Evolutionary conservation across 2,888 invertebrate species (phyloP), one percentile per base, ranked within the genome.

Genomic region (Idaea dimidiata): DNA sequence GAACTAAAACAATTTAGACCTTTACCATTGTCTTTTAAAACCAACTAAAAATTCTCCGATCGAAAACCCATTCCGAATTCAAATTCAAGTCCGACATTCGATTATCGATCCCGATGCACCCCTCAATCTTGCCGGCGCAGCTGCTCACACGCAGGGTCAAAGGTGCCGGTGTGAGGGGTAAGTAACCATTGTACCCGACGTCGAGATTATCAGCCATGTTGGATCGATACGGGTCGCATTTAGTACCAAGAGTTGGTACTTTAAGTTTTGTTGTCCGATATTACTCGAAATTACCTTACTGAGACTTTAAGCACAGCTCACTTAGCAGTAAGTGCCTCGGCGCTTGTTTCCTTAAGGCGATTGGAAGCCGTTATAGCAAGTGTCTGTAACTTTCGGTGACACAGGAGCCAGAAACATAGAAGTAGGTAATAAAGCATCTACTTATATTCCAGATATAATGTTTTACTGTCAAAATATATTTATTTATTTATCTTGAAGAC

Each of bases 121-220:
- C 88, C 87, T 84, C 77, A 43, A 43, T 43, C 43, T 43, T 43
- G 43, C 24, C 43, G 66, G 72, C 75, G 88, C 91, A 91, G 91
- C 91, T 91, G 90, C 90, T 80, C 85, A 66, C 63, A 84, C 89
- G 90, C 88, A 74, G 87, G 88, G 90, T 88, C 89, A 88, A 87
- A 90, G 90, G 90, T 88, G 87, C 64, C 69, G 71, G 69, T 43
- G 66, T 73, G 77, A 76, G 81, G 79, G 80, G 82, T 79, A 84
- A 82, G 82, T 78, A 81, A 80, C 79, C 81, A 78, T 84, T 83
- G 81, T 82, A 75, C 74, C 73, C 6, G 61, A n/a, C 60, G 87
- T 84, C 82, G 83, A 83, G 77, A 88, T 84, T 78, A 82, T 84
- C 68, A 72, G 82, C 81, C 83, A 82, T 83, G 66, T 84, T 87